Conservation (phyloP, 2,113 vertebrate genomes). For the Ahaetulla prasina region DNA sequence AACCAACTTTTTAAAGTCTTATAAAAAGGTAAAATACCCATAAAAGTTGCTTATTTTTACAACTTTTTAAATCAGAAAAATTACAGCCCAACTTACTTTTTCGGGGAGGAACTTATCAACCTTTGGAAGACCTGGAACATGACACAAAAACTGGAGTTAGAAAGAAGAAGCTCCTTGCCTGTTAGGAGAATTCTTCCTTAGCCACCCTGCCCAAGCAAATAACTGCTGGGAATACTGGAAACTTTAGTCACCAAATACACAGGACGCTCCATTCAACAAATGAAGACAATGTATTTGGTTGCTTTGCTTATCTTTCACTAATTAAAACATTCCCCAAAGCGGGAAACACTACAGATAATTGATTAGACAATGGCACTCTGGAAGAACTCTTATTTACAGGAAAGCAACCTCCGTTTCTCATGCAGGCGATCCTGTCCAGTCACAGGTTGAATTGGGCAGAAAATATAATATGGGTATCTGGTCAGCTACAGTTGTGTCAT, state of each 20-base stretch:
- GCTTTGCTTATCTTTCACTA: neutral
- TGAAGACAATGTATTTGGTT: neutral
- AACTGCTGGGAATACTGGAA: neutral
- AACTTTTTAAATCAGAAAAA: constrained; percentile 20
- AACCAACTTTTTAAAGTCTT: neutral
- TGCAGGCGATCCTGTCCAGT: neutral
- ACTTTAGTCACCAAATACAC: constrained; percentile 1
- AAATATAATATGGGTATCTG: neutral
- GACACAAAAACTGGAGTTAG: constrained; percentile 18
- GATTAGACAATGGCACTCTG: constrained; percentile 17
- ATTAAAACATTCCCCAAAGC: neutral
- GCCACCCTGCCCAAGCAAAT: neutral
- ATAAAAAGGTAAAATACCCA: neutral
- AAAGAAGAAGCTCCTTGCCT: constrained; percentile 18
- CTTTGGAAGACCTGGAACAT: constrained; percentile 32
- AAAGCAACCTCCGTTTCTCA: constrained; percentile 20
- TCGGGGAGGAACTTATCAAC: constrained; percentile 26
- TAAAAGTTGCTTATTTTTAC: constrained; percentile 1
- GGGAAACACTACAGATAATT: neutral
- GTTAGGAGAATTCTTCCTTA: constrained; percentile 20
- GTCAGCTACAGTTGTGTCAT: neutral
- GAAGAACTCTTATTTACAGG: constrained; percentile 14
- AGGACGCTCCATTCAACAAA: neutral
- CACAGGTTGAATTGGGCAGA: neutral
- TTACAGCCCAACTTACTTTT: constrained; percentile 26